Base-by-base conservation (phyloP, 2,797 vertebrate species). In the Smutsia temminckii region DNA sequence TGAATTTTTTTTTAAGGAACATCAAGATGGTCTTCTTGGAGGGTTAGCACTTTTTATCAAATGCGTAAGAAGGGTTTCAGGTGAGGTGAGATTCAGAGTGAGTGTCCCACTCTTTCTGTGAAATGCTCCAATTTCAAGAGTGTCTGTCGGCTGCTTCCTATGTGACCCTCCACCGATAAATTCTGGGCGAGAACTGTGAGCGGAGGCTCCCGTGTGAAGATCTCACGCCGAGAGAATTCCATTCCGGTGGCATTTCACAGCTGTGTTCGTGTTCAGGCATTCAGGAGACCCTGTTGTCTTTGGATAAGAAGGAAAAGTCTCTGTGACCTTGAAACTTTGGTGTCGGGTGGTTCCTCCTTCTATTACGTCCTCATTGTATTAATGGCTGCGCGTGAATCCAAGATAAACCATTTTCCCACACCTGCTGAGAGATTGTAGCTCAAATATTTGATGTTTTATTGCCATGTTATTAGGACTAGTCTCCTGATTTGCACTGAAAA, bases 391-490 rank as follows among this genome's bases (percentile, higher is more conserved):
- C 8, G 5, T 1, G 53, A 37, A n/a, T 51, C 84, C 80, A 66
- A 86, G 93, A 80, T 71, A 87, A 95, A 68, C 75, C 59, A 9
- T 46, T 71, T 93, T 57, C 89, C 91, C 78, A 32, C 10, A 91
- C 68, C 72, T 37, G 81, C 71, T 23, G 64, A 40, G 81, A 55
- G 89, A 64, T 14, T 1, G 4, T 2, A 55, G 49, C 53, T 21
- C 66, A 29, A 18, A 27, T 64, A 1, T 55, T 42, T 53, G 32
- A 64, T 59, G 57, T 75, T 91, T 93, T 74, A 88, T 66, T 42
- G 81, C 55, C 77, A 16, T 2, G 1, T 89, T 80, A 20, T 53
- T 63, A 68, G 85, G 85, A 16, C 29, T 49, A 63, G 34, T 83
- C n/a, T 96, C 89, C 37, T 46, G 5, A 77, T 78, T 77, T 77